phyloP scores from a whole-genome alignment of 2,797 vertebrate genomes.

The Chelon auratus region DNA sequence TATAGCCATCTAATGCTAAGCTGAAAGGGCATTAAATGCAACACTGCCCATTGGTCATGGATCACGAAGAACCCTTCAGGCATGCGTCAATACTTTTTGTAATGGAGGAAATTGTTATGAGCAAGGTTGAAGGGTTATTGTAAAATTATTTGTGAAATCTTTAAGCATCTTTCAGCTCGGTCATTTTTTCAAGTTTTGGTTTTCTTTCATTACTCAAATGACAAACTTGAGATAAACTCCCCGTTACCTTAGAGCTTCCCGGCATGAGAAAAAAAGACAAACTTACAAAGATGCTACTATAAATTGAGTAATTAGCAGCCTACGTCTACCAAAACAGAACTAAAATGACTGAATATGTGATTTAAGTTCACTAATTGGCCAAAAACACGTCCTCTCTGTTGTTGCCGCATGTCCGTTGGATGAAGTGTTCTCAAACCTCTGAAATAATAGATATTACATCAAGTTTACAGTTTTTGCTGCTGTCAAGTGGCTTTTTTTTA shows the following conservation, averaged over 20 bases:
- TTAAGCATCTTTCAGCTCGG: background rate
- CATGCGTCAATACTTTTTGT: constrained; percentile 6
- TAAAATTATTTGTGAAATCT: background rate
- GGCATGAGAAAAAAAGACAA: background rate
- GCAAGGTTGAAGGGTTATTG: background rate
- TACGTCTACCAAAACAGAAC: background rate
- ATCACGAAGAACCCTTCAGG: constrained; percentile 28
- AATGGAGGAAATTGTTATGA: background rate
- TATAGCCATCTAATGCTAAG: constrained; percentile 38
- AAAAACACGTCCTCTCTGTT: background rate
- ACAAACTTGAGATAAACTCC: background rate
- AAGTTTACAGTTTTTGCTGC: too few species aligned
- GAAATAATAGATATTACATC: too few species aligned
- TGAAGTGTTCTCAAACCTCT: background rate
- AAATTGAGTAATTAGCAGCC: too few species aligned
- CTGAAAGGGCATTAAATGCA: constrained; percentile 45
- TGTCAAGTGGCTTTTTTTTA: too few species aligned
- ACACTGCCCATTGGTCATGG: constrained; percentile 32
- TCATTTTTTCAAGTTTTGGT: background rate
- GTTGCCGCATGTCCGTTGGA: background rate
- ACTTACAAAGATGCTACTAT: background rate
- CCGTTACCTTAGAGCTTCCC: background rate
- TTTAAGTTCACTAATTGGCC: background rate
- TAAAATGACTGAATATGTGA: background rate
- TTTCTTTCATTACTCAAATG: background rate